Evolutionary conservation across 53 echinoderm and acorn worm genomes (phyloP).

Genomic region (Echinometra lucunter): DNA sequence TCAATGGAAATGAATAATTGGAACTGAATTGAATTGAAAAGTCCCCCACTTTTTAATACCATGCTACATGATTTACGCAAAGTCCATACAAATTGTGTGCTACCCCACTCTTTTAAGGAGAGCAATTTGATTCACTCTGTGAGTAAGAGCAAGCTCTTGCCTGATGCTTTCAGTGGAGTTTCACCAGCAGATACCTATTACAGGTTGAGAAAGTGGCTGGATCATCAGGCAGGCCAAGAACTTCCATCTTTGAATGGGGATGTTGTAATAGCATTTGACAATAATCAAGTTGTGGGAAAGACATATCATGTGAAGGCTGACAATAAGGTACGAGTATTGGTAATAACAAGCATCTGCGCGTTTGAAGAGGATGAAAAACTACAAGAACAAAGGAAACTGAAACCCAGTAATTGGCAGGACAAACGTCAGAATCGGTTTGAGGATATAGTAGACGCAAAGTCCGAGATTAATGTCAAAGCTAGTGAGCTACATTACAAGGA

Average conservation of each 20-base stretch:
- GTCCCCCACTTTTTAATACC: no score
- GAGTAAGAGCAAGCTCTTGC: not conserved
- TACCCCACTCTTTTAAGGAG: not conserved
- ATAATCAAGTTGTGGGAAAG: not conserved
- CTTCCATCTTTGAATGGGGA: not conserved
- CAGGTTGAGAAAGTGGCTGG: not conserved
- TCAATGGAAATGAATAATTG: no score
- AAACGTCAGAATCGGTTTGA: not conserved
- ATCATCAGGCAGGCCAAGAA: not conserved
- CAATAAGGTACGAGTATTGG: not conserved
- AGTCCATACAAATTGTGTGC: not conserved
- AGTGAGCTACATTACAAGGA: not conserved
- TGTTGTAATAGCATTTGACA: not conserved
- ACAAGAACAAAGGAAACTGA: not conserved
- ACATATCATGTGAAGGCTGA: not conserved
- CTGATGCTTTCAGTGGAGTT: not conserved
- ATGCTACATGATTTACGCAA: no score
- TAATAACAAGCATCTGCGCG: constrained; percentile 3
- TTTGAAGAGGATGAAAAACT: not conserved
- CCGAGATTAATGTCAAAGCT: not conserved
- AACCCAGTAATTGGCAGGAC: not conserved
- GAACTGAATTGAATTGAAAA: no score
- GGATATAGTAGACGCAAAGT: not conserved
- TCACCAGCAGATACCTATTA: not conserved
- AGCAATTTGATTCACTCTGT: not conserved